phyloP scores from a whole-genome alignment of 1,140 invertebrate genomes.

The Drosophila punjabiensis region DNA sequence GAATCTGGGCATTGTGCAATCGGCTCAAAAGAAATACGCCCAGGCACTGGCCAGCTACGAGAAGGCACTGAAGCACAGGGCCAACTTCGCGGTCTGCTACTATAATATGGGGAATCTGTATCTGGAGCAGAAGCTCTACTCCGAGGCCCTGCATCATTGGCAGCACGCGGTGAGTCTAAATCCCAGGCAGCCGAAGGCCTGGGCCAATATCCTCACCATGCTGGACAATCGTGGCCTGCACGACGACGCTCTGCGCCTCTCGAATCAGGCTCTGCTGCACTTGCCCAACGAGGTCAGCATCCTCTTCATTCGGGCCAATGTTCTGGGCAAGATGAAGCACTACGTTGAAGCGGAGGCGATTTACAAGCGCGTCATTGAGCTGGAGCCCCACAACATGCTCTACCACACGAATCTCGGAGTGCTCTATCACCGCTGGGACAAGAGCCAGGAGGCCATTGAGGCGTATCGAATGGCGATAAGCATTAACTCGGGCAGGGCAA shows the following conservation, averaged over 20 bases:
- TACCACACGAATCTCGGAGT: conserved; percentile 95
- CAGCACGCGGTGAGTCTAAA: conserved; percentile 92
- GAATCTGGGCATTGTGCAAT: conserved; percentile 97
- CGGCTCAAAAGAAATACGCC: conserved; percentile 89
- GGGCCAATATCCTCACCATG: conserved; percentile 96
- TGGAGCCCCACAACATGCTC: conserved; percentile 89
- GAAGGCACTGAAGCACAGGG: conserved; percentile 91
- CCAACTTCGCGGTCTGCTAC: conserved; percentile 95
- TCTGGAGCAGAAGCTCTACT: conserved; percentile 86
- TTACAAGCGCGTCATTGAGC: conserved; percentile 91
- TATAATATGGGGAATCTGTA: conserved; percentile 97
- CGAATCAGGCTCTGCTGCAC: conserved; percentile 88
- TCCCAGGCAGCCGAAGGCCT: conserved; percentile 92
- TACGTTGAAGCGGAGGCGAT: conserved; percentile 93
- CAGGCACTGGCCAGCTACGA: conserved; percentile 93
- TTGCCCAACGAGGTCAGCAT: conserved; percentile 91
- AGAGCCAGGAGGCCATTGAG: conserved; percentile 89
- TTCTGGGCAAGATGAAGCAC: conserved; percentile 92
- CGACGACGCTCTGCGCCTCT: conserved; percentile 90
- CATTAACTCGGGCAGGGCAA: conserved; percentile 53
- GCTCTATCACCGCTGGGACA: conserved; percentile 97
- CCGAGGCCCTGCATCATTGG: conserved; percentile 90
- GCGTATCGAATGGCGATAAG: conserved; percentile 90
- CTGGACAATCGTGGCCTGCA: conserved; percentile 92
- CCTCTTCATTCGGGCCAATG: conserved; percentile 95